Base-by-base conservation (phyloP, 2,113 vertebrate genomes). In the Falco punctatus region DNA sequence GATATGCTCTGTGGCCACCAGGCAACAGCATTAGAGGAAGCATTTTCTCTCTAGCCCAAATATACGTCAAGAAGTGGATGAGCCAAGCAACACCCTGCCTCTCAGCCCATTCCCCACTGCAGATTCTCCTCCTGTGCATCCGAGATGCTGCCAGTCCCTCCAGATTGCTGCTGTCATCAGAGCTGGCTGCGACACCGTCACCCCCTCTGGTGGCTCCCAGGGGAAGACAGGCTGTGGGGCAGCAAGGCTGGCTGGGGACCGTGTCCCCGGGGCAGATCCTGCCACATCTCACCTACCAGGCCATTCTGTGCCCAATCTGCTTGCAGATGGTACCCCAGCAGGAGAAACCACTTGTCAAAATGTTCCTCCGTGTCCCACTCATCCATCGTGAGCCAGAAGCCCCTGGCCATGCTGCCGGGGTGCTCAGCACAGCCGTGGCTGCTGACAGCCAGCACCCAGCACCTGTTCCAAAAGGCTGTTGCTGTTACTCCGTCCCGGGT, bases 91-190 rank as follows among this genome's bases (percentile, higher is more conserved):
- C 0, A 1, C 66, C 62, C 72, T 82, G 72, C 46, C 33, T 79
- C 62, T 21, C 40, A 54, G 46, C 40, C 23, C 4, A 2, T 65
- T 42, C 46, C 49, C 19, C 33, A 1, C 8, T 71, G 26, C 61
- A 42, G 2, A 9, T n/a, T 81, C 51, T 82, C 19, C 49, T 78
- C 40, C 46, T 49, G 51, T 1, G 1, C 42, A 14, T 28, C 64
- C 0, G 1, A 24, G 33, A 24, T 16, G 30, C 64, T 2, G 2
- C 44, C 42, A 15, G 75, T 70, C 22, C 48, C 21, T 22, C 10
- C 0, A 0, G 42, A 77, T 28, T 1, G 1, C n/a, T n/a, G 42
- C 58, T 3, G 4, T 13, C 58, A 7, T 11, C 35, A 7, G 86
- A 40, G 16, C 35, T 65, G 84, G 10, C 26, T 32, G n/a, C 0